Evolutionary conservation across 1,140 invertebrate species (phyloP), one percentile per base, ranked within the genome.

Genomic region (Mercenaria mercenaria): DNA sequence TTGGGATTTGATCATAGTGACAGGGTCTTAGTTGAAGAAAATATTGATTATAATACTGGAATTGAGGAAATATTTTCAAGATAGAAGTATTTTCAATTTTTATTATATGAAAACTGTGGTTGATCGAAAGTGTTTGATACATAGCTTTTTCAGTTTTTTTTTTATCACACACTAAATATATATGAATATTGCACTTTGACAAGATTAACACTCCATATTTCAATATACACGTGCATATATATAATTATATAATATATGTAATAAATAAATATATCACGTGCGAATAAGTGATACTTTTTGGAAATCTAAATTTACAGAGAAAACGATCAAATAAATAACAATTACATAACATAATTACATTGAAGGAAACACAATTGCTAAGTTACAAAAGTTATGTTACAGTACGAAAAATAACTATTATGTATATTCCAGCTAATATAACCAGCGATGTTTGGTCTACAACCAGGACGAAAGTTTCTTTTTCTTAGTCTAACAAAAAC

Each of bases 111-210:
- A 61, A 67, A 83, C 52, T 83, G 52, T 50, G 80, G 80, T 72
- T 50, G 82, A 85, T 52, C 61, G 52, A 64, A n/a, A 23, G 23
- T 32, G 56, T 29, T 6, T 52, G 23, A 47, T 59, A 67, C 59
- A 67, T 72, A 26, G 18, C 64, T 32, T 74, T 37, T 85, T 18
- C 6, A 47, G 6, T 50, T 50, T 72, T 52, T 3, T 26, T 15
- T 67, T 18, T 13, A n/a, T 50, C 34, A 85, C 82, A 50, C 61
- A 41, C 82, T 85, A 59, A 50, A 34, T 85, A 85, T 64, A 64
- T 26, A 10, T 29, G 39, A 72, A 47, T 85, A 85, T 85, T 85
- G 82, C 82, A 85, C 82, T 85, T 67, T 84, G 61, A 61, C n/a
- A 84, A 64, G 6, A 85, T 72, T 29, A 56, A 59, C 52, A 43